Evolutionary conservation across 2,113 vertebrate species (phyloP).

Genomic region (Labrus mixtus): DNA sequence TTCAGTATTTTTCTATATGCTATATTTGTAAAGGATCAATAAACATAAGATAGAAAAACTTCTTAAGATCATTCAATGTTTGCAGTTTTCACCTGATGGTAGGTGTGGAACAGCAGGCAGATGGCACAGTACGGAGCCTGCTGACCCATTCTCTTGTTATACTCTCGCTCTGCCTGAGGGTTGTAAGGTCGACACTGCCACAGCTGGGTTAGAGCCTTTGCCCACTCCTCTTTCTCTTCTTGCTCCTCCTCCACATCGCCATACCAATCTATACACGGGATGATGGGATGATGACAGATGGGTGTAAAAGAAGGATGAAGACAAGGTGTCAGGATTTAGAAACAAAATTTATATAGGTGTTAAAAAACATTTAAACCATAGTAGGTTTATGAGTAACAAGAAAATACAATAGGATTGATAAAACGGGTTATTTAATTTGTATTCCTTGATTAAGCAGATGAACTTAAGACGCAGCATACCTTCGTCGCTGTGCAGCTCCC

Average conservation of each 20-base stretch:
- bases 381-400: no score
- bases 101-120: constrained; percentile 93
- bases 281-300: background rate
- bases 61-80: background rate
- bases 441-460: background rate
- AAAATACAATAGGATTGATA: no score
- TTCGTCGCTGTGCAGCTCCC: constrained; percentile 91
- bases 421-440: background rate
- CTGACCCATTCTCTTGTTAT: constrained; percentile 90
- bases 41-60: no score
- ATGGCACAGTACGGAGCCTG: constrained; percentile 92
- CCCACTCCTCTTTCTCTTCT: constrained; percentile 90
- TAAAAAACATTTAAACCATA: no score
- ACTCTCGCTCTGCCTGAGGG: constrained; percentile 91
- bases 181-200: constrained; percentile 92
- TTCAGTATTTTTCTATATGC: no score
- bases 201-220: constrained; percentile 89
- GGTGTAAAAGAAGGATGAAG: background rate
- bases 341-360: no score
- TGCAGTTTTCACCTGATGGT: constrained; percentile 84
- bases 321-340: background rate
- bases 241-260: constrained; percentile 81
- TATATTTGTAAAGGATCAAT: no score
- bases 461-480: constrained; percentile 73
- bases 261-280: constrained; percentile 78